phyloP scores from a whole-genome alignment of 2,113 vertebrate species.

The Rostratula benghalensis region DNA sequence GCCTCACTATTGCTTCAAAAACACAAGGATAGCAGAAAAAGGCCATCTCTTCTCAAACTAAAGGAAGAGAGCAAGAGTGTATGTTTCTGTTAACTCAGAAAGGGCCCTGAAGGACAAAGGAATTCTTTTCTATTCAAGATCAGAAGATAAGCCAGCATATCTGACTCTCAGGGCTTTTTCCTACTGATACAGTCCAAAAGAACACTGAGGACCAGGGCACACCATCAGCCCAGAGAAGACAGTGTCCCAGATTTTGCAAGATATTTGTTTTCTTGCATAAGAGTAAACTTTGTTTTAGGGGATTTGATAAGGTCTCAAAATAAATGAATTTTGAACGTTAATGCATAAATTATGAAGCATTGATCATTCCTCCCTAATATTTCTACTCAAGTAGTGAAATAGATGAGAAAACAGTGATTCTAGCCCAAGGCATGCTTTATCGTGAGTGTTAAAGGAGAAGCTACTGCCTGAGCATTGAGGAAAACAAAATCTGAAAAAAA shows the following conservation, averaged over 20 bases:
- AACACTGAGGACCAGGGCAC: neutral
- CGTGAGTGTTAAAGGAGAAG: neutral
- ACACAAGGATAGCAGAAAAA: neutral
- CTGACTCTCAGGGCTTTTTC: neutral
- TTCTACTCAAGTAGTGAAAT: neutral
- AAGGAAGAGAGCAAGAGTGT: neutral
- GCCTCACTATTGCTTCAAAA: neutral
- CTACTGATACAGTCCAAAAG: neutral
- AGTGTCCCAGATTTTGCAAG: neutral
- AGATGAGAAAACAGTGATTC: neutral
- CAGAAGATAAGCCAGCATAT: neutral
- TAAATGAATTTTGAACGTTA: neutral
- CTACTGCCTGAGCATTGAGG: neutral
- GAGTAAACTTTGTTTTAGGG: neutral
- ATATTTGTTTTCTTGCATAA: neutral
- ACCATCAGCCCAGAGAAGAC: neutral
- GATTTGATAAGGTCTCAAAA: neutral
- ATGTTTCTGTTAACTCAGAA: neutral
- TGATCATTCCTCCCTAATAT: neutral
- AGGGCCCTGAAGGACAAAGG: neutral
- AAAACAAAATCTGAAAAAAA: slow-evolving; percentile 11
- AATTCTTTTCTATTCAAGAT: neutral
- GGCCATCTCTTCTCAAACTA: neutral
- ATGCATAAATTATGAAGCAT: neutral
- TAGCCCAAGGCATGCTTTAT: neutral